Conservation (phyloP, 2,888 invertebrate species). For the Apotomis capreana region DNA sequence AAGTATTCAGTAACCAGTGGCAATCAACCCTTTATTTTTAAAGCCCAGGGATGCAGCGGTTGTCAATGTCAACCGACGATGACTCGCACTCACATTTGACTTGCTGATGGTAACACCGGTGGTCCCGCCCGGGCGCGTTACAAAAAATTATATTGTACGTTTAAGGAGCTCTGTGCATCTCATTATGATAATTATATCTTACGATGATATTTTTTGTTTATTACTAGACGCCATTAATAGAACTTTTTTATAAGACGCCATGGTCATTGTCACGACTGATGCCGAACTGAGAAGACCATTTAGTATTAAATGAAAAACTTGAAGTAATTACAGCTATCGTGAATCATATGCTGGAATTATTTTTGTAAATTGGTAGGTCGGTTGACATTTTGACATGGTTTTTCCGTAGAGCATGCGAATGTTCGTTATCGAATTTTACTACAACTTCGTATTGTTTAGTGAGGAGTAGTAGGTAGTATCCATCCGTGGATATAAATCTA, state of each 20-base stretch:
- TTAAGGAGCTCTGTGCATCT: constrained; percentile 52
- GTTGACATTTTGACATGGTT: no score
- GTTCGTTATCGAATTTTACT: no score
- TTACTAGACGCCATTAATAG: constrained; percentile 41
- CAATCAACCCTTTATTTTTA: constrained; percentile 13
- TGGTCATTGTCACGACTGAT: not conserved
- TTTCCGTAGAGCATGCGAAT: no score
- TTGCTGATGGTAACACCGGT: constrained; percentile 75
- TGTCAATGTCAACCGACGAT: constrained; percentile 55
- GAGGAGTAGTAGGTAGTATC: no score
- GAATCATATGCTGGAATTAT: no score
- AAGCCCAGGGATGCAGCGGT: constrained; percentile 42
- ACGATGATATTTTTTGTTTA: constrained; percentile 43
- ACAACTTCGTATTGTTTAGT: no score
- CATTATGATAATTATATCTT: constrained; percentile 53
- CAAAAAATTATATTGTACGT: constrained; percentile 58
- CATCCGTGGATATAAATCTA: no score
- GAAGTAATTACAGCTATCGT: not conserved
- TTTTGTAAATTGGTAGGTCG: no score
- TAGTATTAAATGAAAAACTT: not conserved
- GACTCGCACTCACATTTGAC: constrained; percentile 71
- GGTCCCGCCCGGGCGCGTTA: constrained; percentile 58
- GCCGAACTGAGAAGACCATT: not conserved
- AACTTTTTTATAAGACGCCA: not conserved
- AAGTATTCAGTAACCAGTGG: not conserved